Base-by-base conservation (phyloP, 2,888 invertebrate species). In the Polyommatus icarus region DNA sequence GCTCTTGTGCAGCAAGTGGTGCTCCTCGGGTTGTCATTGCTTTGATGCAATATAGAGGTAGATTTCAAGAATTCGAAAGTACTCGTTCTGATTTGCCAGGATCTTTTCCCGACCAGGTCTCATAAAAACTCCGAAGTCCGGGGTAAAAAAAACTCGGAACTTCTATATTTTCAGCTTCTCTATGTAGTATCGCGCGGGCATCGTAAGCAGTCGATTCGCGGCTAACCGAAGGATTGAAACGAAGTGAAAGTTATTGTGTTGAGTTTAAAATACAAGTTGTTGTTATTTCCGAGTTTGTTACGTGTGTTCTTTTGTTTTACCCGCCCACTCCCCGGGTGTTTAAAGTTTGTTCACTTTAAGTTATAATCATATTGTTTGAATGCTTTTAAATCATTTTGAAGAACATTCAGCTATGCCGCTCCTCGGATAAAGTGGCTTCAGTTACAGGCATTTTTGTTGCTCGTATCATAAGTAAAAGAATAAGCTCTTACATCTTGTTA, bases 211-310 rank as follows among this genome's bases (percentile, higher is more conserved):
- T 81, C 80, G 79, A 80, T 79, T 79, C 78, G 78, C 78, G 79
- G 79, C 79, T 79, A 80, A 81, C 80, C 81, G 79, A 79, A 72
- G 76, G 72, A 57, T 78, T 77, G 77, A 78, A 79, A 78, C 77
- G 50, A 77, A 80, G 79, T 79, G 79, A 80, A 83, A 85, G 84
- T 84, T 84, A 84, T 85, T 79, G 77, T 78, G 71, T 79, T 76
- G 71, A 77, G 76, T 76, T 79, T 77, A 79, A 79, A 79, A 79
- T 77, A 79, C 76, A 79, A 78, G 77, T 79, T 78, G 76, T 78
- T 78, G 78, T 79, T 78, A 72, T 77, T 77, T 36, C 77, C 40
- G 73, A 73, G 59, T 77, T 77, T 18, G 72, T 54, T 54, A 54
- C 72, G 36, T 71, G 72, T 72, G 72, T 54, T 77, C 71, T 77